A percentile compares a stretch with the other conserved stretches of the same genome.
Evolutionary conservation across 2,113 vertebrate genomes (phyloP).

Genomic region (Chascanopsetta lugubris): DNA sequence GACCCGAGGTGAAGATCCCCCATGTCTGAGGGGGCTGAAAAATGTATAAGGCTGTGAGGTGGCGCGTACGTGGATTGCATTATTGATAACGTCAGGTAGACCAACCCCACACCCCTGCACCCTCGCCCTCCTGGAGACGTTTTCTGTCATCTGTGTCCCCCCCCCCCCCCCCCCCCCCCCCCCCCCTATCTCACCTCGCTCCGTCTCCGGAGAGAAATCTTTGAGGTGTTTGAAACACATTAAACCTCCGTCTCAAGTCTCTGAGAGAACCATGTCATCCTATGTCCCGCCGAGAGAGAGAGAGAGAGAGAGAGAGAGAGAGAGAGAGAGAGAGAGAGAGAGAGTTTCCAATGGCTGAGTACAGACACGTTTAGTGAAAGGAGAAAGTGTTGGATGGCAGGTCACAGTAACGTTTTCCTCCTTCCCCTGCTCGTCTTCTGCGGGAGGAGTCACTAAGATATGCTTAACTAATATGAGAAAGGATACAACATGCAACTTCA

Average conservation of each 20-base stretch:
- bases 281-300: conserved; percentile 5
- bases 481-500: conserved; percentile 43
- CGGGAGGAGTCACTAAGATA: conserved; percentile 11
- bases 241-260: conserved; percentile 31
- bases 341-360: conserved; percentile 29
- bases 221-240: conserved; percentile 47
- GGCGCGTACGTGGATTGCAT: conserved; percentile 70
- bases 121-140: conserved; percentile 28
- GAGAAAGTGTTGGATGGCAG: conserved; percentile 38
- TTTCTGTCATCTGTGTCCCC: conserved; percentile 34
- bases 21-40: conserved; percentile 72
- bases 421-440: too few relatives aligned
- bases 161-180: not conserved
- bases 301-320: conserved; percentile 15
- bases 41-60: conserved; percentile 71
- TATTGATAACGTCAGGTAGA: conserved; percentile 66
- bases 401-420: conserved; percentile 9
- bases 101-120: conserved; percentile 37
- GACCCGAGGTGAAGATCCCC: conserved; percentile 58
- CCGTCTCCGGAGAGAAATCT: conserved; percentile 22
- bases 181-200: not conserved
- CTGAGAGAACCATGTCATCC: conserved; percentile 17
- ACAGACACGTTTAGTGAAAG: conserved; percentile 12
- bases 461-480: conserved; percentile 2
- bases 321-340: conserved; percentile 29